These are phyloP conservation scores for Mycteria americana DNA, from an alignment of 2,797 vertebrate genomes.

Conservation along the genomic window DNA sequence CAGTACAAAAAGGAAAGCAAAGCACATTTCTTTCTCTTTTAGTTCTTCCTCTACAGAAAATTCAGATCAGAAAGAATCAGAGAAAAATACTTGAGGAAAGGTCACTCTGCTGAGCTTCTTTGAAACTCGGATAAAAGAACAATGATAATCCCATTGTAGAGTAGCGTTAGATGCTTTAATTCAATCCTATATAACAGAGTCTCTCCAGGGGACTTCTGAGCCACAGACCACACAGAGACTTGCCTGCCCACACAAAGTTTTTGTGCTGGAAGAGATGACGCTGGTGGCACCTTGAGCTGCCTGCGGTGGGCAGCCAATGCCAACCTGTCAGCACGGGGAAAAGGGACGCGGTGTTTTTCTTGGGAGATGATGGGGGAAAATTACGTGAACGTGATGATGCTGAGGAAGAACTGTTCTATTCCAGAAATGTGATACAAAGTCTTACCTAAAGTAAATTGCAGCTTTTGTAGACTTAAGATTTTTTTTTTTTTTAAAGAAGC, in stretches of 20 bases:
- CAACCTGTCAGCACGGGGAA: background rate
- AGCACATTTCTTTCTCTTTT: background rate
- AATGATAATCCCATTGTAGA: background rate
- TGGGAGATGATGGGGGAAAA: background rate
- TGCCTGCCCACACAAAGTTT: background rate
- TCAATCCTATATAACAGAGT: background rate
- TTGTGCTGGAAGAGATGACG: background rate
- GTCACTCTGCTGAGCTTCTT: conserved; percentile 7
- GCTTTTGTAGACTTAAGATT: background rate
- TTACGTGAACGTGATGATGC: fast-evolving
- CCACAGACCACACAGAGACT: background rate
- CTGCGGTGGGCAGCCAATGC: fast-evolving
- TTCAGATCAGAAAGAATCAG: background rate
- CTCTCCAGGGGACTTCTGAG: background rate
- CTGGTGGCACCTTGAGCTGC: background rate
- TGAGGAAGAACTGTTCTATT: background rate
- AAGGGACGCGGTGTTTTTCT: background rate
- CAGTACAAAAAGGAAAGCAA: background rate
- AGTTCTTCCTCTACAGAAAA: background rate
- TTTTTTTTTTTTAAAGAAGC: background rate
- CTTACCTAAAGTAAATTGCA: background rate
- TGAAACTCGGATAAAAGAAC: background rate
- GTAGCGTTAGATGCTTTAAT: background rate
- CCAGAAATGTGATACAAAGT: background rate
- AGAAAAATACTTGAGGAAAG: conserved; percentile 16